Base-by-base conservation (phyloP, 1,140 invertebrate genomes). In the Diuraphis noxia region DNA sequence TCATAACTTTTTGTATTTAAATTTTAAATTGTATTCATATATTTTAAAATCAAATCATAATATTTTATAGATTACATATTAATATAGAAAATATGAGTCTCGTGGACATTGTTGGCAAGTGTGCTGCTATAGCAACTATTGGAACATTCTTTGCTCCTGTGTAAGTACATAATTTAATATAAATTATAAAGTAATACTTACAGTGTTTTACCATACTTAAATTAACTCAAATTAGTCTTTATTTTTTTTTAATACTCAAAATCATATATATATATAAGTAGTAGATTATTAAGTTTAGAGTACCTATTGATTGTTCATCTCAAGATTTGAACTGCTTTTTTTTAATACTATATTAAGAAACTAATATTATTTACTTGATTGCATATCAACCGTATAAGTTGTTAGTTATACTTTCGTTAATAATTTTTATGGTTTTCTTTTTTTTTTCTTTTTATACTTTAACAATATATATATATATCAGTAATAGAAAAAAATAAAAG, bases 101-200 rank as follows among this genome's bases (percentile, higher is more conserved):
- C 93, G 95, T 95, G 93, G 94, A 95, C 52, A 77, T 94, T 36
- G 94, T 96, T 79, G 95, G 94, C 38, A 93, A 94, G 82, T 92
- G 94, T 36, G 95, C 95, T 9, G 94, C 94, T 91, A 93, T 95
- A 82, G 94, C 95, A 36, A 96, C 96, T 91, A 95, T 95, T 46
- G 94, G 94, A 1, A 96, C 96, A 93, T 96, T 96, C 93, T 95
- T 96, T 93, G 95, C 96, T 63, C 96, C 95, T 88, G 93, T 93
- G 94, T 94, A 92, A 94, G 94, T 88, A 86, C 30, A n/a, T n/a
- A 72, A n/a, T 72, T 72, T n/a, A 72, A 72, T n/a, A n/a, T 34
- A 17, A 63, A 72, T n/a, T n/a, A n/a, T 34, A 17, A 63, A 63
- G n/a, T 17, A 52, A 9, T 52, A 63, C 13, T 63, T 13, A n/a